Evolutionary conservation across 2,113 vertebrate genomes (phyloP).

Genomic region (Carassius auratus): DNA sequence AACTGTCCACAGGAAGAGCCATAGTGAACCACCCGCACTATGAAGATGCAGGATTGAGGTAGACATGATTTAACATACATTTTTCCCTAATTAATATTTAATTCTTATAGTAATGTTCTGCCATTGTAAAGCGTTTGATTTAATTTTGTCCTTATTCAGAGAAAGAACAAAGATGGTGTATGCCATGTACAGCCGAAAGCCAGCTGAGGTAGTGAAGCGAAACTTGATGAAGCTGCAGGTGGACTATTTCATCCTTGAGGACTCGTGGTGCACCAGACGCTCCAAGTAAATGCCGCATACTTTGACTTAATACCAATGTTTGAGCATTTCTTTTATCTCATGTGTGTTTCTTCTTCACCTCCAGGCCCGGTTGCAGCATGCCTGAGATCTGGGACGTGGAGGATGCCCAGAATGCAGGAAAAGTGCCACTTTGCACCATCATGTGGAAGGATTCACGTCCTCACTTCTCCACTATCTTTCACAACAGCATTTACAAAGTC

Average conservation of each 20-base stretch:
- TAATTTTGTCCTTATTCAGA: slow-evolving; percentile 68
- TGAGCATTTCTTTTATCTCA: neutral
- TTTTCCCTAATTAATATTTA: neutral
- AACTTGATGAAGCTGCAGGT: slow-evolving; percentile 85
- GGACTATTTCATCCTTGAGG: slow-evolving; percentile 93
- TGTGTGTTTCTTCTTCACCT: neutral
- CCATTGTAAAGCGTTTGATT: slow-evolving; percentile 4
- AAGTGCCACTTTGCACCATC: slow-evolving; percentile 85
- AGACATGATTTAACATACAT: neutral
- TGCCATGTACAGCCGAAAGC: slow-evolving; percentile 97
- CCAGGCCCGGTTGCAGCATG: slow-evolving; percentile 96
- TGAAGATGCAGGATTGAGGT: slow-evolving; percentile 94
- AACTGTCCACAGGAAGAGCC: slow-evolving; percentile 87
- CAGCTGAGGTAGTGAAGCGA: slow-evolving; percentile 85
- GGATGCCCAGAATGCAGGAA: slow-evolving; percentile 84
- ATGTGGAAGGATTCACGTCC: slow-evolving; percentile 86
- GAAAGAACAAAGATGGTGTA: slow-evolving; percentile 95
- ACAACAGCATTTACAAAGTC: slow-evolving; percentile 92
- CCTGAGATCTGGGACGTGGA: slow-evolving; percentile 98
- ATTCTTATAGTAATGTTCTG: neutral
- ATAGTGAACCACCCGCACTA: slow-evolving; percentile 98
- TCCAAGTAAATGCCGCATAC: slow-evolving; percentile 72
- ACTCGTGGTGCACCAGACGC: slow-evolving; percentile 90
- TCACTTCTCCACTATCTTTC: slow-evolving; percentile 89
- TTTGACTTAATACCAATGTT: neutral